Base-by-base conservation (phyloP, 2,797 vertebrate species). In the Rhabdomys pumilio region DNA sequence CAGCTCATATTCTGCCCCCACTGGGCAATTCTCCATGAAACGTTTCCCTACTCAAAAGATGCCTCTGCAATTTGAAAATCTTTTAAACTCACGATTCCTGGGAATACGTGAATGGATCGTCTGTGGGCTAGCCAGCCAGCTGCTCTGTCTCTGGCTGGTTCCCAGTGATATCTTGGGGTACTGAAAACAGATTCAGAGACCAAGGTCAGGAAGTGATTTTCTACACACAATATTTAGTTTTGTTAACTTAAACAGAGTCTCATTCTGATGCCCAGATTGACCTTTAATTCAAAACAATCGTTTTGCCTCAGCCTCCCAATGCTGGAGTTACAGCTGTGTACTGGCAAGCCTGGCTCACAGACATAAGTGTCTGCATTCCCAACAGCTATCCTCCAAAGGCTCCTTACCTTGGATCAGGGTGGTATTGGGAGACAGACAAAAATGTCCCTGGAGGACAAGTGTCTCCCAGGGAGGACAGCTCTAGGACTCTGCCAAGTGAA, bases 1-100 rank as follows among this genome's bases (percentile, higher is more conserved):
- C 1, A 2, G 41, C 6, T 11, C 12, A 0, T 0, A 0, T 7
- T 0, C 3, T 5, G 7, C 12, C 5, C 22, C 47, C 12, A 3
- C 10, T 1, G 5, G 76, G 7, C 3, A 7, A 57, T 29, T 77
- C 50, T 34, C 29, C 0, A 13, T 34, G 3, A 24, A 13, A 4
- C 0, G 0, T 11, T 41, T 2, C 73, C 41, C 47, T 0, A 6
- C 13, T 22, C 3, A 22, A 22, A 50, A 29, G 50, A 29, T 0
- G 55, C 14, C 76, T 29, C 10, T 11, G 29, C 0, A 4, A 4
- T 59, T 14, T 20, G n/a, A 67, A 44, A 65, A 22, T 26, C 41
- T 13, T 31, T 53, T 14, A 26, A 41, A 41, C 19, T 59, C 55
- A n/a, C 34, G 50, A 4, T 1, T 29, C 1, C 2, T 50, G 29